Conservation (phyloP, 2,888 invertebrate genomes). For the Temnothorax unifasciatus region DNA sequence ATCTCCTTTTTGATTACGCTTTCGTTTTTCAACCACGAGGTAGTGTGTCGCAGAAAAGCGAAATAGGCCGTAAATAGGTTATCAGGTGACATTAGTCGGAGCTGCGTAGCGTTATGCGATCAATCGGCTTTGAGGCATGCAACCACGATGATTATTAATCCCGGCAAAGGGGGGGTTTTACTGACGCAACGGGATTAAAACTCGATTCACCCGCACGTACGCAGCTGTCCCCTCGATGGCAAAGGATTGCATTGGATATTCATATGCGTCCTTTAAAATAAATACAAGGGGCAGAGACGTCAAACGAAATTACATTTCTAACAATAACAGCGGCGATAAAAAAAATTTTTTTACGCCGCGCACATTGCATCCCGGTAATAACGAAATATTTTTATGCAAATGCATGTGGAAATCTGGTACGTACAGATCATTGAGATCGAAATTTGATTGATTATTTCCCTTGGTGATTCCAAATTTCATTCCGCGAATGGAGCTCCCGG, state of each 20-base stretch:
- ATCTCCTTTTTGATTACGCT: neutral
- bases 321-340: neutral
- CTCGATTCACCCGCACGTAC: slow-evolving; percentile 8
- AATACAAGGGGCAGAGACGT: neutral
- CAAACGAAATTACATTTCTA: neutral
- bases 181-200: slow-evolving; percentile 64
- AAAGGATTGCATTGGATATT: slow-evolving; percentile 9
- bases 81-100: slow-evolving; percentile 25
- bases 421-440: neutral
- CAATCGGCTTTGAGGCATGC: slow-evolving; percentile 63
- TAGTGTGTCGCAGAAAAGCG: neutral
- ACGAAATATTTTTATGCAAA: neutral
- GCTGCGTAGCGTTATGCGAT: slow-evolving; percentile 50
- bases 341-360: neutral
- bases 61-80: slow-evolving; percentile 42
- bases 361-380: neutral
- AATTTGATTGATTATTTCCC: neutral
- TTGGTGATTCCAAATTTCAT: slow-evolving; percentile 8
- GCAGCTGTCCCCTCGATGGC: slow-evolving; percentile 9
- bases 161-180: slow-evolving; percentile 58
- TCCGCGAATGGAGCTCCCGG: neutral
- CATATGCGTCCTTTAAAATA: neutral
- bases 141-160: slow-evolving; percentile 67
- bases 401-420: neutral
- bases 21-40: slow-evolving; percentile 5